Conservation (phyloP, 2,113 vertebrate species). For the Forbesichthys agassizii region DNA sequence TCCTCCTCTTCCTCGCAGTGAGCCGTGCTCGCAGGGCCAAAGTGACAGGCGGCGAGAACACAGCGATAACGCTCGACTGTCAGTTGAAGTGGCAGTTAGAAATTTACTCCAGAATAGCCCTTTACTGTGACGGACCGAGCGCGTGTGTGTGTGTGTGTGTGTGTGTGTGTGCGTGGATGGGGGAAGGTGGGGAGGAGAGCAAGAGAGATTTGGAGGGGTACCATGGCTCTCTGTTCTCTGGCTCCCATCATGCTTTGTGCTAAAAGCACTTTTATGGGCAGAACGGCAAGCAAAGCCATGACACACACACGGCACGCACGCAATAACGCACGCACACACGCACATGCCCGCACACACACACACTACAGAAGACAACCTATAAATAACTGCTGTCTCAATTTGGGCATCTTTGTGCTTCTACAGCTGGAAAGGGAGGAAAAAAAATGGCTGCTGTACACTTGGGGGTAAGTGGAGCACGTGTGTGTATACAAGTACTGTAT, state of each 20-base stretch:
- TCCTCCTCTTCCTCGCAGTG: constrained; percentile 26
- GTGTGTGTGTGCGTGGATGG: background rate
- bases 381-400: constrained; percentile 57
- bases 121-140: constrained; percentile 67
- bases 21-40: constrained; percentile 54
- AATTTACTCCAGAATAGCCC: constrained; percentile 75
- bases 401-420: constrained; percentile 39
- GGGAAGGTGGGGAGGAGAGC: constrained; percentile 17
- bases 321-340: constrained; percentile 18
- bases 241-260: constrained; percentile 66
- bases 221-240: constrained; percentile 55
- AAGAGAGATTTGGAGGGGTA: constrained; percentile 21
- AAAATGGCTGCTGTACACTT: constrained; percentile 50
- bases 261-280: constrained; percentile 69
- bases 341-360: constrained; percentile 24
- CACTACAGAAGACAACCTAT: constrained; percentile 46
- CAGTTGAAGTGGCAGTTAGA: constrained; percentile 81
- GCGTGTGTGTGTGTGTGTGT: constrained; percentile 2
- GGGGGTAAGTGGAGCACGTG: constrained; percentile 64
- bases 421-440: constrained; percentile 27
- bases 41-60: constrained; percentile 75
- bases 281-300: constrained; percentile 28
- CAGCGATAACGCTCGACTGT: constrained; percentile 79
- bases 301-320: constrained; percentile 10
- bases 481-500: constrained; percentile 51